phyloP scores from a whole-genome alignment of 2,113 vertebrate species.

The Fregetta grallaria region DNA sequence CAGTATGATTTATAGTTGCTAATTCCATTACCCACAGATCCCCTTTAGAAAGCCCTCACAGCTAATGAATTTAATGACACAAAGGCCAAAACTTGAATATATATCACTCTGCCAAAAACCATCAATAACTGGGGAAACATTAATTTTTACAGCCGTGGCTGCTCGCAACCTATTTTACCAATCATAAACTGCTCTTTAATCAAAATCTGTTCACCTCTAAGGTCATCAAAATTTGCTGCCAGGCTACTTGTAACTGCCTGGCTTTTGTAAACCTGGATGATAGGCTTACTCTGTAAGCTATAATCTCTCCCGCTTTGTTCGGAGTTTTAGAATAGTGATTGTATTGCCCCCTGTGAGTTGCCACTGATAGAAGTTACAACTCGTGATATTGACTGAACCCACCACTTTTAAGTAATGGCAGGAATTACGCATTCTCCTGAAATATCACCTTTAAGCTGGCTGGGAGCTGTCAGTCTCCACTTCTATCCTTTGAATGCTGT shows the following conservation, averaged over 20 bases:
- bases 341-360: neutral
- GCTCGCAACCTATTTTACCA: conserved; percentile 31
- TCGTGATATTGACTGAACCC: neutral
- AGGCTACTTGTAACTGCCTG: neutral
- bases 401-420: conserved; percentile 11
- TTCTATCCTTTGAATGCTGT: neutral
- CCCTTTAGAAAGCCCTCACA: conserved; percentile 23
- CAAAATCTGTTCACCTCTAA: conserved; percentile 49
- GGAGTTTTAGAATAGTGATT: neutral
- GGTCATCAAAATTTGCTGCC: conserved; percentile 47
- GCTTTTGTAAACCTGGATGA: conserved; percentile 15
- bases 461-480: neutral
- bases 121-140: conserved; percentile 39
- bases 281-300: neutral
- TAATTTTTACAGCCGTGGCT: conserved; percentile 27
- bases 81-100: conserved; percentile 44
- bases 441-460: neutral
- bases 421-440: neutral
- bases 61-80: conserved; percentile 51
- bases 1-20: conserved; percentile 23
- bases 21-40: conserved; percentile 27
- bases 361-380: neutral
- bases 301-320: conserved; percentile 15
- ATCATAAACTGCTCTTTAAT: conserved; percentile 48
- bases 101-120: neutral